phyloP scores from a whole-genome alignment of 2,113 vertebrate genomes.

The Eupsittula cactorum region DNA sequence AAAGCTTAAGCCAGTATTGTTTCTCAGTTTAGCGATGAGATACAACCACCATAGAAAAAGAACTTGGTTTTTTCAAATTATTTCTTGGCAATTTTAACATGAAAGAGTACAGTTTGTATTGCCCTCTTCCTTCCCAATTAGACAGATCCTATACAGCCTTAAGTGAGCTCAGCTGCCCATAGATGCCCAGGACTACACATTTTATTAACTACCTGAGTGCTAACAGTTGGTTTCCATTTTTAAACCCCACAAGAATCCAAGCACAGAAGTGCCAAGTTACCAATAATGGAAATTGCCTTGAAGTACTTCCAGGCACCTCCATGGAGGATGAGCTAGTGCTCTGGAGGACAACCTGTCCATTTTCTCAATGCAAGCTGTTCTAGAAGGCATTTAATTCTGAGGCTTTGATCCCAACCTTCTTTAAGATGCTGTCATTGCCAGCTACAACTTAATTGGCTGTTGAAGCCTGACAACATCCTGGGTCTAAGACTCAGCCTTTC shows the following conservation, averaged over 20 bases:
- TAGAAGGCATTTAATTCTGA: background rate
- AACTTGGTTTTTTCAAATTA: rapidly evolving
- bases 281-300: background rate
- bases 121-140: background rate
- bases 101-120: background rate
- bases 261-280: background rate
- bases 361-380: background rate
- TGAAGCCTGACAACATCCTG: background rate
- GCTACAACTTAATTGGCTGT: background rate
- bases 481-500: background rate
- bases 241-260: background rate
- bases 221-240: background rate
- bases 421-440: background rate
- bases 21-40: background rate
- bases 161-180: background rate
- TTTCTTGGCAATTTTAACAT: background rate
- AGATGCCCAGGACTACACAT: background rate
- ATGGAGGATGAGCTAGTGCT: background rate
- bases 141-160: background rate
- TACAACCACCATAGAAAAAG: background rate
- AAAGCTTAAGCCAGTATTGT: background rate
- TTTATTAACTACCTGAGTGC: background rate
- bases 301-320: background rate
- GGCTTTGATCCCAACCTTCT: background rate
- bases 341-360: background rate